Evolutionary conservation across 2,113 vertebrate species (phyloP).

Genomic region (Rhea americana): DNA sequence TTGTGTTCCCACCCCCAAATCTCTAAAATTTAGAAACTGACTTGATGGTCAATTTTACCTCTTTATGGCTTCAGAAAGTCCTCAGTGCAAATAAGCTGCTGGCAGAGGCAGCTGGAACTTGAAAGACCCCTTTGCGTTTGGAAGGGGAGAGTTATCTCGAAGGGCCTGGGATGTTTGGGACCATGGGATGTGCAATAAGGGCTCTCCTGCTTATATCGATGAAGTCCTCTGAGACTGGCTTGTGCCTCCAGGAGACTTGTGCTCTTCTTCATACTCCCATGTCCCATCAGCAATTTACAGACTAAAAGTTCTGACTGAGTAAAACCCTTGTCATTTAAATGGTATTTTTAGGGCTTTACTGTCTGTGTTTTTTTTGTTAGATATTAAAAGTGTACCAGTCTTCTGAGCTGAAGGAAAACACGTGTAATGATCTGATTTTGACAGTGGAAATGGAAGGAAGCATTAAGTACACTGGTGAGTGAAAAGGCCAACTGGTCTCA

Average conservation of each 20-base stretch:
- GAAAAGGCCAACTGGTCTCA: not conserved
- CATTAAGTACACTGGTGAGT: constrained; percentile 41
- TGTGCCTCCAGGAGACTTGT: not conserved
- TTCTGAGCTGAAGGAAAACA: constrained; percentile 60
- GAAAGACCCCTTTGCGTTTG: not conserved
- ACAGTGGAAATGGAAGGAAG: constrained; percentile 69
- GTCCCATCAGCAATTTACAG: not conserved
- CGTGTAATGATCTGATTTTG: constrained; percentile 71
- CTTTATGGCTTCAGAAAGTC: not conserved
- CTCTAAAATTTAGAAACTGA: not conserved
- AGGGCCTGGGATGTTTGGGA: not conserved
- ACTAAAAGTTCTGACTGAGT: not conserved
- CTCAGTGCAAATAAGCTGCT: not conserved
- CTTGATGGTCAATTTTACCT: not conserved
- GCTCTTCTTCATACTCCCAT: not conserved
- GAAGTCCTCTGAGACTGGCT: not conserved
- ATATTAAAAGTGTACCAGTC: constrained; percentile 76
- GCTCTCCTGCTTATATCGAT: not conserved
- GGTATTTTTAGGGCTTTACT: not conserved
- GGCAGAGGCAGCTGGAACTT: not conserved
- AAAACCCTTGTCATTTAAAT: not conserved
- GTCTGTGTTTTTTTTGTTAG: constrained; percentile 57
- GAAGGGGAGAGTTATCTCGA: not conserved
- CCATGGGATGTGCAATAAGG: not conserved
- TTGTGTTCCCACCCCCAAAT: not conserved